phyloP scores from a whole-genome alignment of 30 jellyfish, hydroid and myxozoan species.

The Rhopilema esculentum region DNA sequence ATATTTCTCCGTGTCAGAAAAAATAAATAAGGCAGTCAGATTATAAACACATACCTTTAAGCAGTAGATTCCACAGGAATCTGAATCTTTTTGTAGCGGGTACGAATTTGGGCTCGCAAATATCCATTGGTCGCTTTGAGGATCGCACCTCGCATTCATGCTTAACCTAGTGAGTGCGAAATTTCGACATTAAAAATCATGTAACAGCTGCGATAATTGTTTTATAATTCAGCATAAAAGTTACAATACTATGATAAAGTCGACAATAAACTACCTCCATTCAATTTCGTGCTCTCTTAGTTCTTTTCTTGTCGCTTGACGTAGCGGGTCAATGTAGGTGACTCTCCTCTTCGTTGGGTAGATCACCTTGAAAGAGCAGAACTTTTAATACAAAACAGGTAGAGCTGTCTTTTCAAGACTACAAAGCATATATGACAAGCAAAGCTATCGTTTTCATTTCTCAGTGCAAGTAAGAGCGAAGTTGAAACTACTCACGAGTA shows the following conservation, averaged over 20 bases:
- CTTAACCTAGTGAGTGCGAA: not conserved
- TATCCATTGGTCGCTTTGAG: too few species aligned
- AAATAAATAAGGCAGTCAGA: not conserved
- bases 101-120: not conserved
- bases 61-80: constrained; percentile 9
- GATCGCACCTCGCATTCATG: constrained; percentile 3
- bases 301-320: not conserved
- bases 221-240: not conserved
- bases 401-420: not conserved
- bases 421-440: not conserved
- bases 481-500: not conserved
- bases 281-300: not conserved
- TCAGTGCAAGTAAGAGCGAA: not conserved
- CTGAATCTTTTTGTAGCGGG: not conserved
- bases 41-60: not conserved
- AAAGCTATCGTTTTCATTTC: not conserved
- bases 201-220: not conserved
- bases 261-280: not conserved
- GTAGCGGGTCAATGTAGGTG: not conserved
- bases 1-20: not conserved
- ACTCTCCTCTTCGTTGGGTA: not conserved
- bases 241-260: not conserved
- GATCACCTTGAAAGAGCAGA: not conserved
- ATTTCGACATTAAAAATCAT: not conserved
- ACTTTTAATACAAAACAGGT: not conserved